phyloP scores from a whole-genome alignment of 2,113 vertebrate species.

The Passer montanus region DNA sequence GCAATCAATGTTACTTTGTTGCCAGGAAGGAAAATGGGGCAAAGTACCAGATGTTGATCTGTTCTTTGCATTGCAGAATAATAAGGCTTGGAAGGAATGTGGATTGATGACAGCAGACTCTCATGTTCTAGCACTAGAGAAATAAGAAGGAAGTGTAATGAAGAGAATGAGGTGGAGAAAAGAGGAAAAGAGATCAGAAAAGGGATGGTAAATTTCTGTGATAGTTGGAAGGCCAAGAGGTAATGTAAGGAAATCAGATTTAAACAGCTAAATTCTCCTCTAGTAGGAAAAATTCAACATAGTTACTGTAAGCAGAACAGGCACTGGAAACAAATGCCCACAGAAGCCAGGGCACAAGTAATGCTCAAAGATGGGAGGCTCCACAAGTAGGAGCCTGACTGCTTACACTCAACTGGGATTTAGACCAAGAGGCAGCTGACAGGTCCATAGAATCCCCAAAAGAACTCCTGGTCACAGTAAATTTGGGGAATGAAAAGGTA shows the following conservation, averaged over 20 bases:
- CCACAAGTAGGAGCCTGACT: neutral
- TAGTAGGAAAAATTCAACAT: neutral
- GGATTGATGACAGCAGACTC: neutral
- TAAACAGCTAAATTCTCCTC: neutral
- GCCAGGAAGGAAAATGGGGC: neutral
- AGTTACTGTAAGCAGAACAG: neutral
- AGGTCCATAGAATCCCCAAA: neutral
- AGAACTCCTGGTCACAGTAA: neutral
- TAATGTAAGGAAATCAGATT: neutral
- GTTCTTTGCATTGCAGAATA: neutral
- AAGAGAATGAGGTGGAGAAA: neutral
- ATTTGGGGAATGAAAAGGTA: neutral
- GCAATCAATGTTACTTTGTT: neutral
- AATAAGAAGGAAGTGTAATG: neutral
- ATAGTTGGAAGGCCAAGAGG: neutral
- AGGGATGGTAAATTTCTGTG: neutral
- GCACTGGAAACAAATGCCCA: neutral
- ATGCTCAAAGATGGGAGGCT: neutral
- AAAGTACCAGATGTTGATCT: neutral
- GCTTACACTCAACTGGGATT: neutral
- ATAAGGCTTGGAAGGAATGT: neutral
- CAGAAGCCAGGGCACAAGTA: neutral
- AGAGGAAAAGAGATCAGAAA: neutral
- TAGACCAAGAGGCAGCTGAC: neutral
- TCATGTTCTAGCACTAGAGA: neutral